phyloP scores from a whole-genome alignment of 2,888 invertebrate genomes.

The Apamea monoglypha region DNA sequence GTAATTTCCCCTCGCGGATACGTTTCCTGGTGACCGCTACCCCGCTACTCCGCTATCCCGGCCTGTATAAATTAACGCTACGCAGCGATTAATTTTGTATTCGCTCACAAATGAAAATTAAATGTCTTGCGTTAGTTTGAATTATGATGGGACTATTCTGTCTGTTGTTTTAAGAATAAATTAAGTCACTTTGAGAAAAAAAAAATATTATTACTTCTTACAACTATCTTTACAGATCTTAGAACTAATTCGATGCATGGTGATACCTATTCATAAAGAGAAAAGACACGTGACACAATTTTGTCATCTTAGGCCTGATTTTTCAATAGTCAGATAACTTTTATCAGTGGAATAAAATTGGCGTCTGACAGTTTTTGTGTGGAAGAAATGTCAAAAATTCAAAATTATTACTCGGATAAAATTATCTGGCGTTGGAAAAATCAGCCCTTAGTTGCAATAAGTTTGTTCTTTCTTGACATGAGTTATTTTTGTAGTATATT shows the following conservation, averaged over 20 bases:
- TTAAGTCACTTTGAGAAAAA: not conserved
- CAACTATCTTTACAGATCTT: no score
- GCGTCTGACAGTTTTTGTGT: no score
- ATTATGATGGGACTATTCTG: slow-evolving; percentile 44
- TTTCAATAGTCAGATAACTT: no score
- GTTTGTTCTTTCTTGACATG: no score
- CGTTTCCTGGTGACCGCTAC: slow-evolving; percentile 62
- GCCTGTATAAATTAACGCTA: slow-evolving; percentile 69
- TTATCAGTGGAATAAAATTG: no score
- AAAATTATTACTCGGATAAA: no score
- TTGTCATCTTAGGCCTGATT: no score
- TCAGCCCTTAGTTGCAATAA: no score
- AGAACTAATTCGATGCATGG: no score
- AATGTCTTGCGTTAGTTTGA: slow-evolving; percentile 63
- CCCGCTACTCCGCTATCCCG: slow-evolving; percentile 41
- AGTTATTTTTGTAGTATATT: not conserved
- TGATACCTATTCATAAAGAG: not conserved
- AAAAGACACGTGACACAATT: not conserved
- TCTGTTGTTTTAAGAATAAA: slow-evolving; percentile 8
- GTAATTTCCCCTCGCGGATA: slow-evolving; percentile 78
- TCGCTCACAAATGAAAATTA: slow-evolving; percentile 67
- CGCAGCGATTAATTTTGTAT: slow-evolving; percentile 69
- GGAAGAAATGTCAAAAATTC: no score
- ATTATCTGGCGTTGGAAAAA: no score
- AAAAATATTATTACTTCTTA: not conserved